phyloP scores from a whole-genome alignment of 2,888 invertebrate genomes.

The Spialia ferax region DNA sequence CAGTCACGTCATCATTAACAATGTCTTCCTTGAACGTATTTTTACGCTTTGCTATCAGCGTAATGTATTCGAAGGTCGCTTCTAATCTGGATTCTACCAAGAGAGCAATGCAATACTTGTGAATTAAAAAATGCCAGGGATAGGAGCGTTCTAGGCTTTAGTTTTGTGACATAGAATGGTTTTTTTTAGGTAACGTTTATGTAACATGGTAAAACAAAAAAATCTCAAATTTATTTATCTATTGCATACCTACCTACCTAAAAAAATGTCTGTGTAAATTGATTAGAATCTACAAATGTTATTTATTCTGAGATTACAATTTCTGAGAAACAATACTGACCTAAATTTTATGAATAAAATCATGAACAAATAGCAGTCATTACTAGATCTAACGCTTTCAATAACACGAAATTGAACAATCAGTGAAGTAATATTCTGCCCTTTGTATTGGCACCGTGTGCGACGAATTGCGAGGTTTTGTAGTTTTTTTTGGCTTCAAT shows the following conservation, averaged over 20 bases:
- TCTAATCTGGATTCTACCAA: not conserved
- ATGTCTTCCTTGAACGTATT: not conserved
- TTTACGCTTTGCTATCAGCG: not conserved
- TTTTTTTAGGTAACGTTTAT: too few relatives aligned
- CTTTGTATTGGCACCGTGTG: conserved; percentile 30
- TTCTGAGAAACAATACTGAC: not conserved
- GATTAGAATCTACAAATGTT: too few relatives aligned
- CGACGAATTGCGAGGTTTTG: conserved; percentile 23
- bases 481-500: conserved; percentile 12
- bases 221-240: too few relatives aligned
- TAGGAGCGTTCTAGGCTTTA: too few relatives aligned
- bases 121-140: not conserved
- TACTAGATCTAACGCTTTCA: conserved; percentile 8
- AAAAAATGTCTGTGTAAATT: too few relatives aligned
- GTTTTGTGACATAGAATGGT: too few relatives aligned
- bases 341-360: not conserved
- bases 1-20: not conserved
- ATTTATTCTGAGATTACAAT: not conserved
- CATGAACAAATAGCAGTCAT: not conserved
- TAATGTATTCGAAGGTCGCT: not conserved
- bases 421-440: conserved; percentile 26
- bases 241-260: not conserved
- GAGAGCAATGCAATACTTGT: not conserved
- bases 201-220: too few relatives aligned
- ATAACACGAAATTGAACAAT: conserved; percentile 12